A percentile compares a stretch with the other conserved stretches of the same genome.
phyloP scores from a whole-genome alignment of 1,140 invertebrate species.

The Manduca sexta region DNA sequence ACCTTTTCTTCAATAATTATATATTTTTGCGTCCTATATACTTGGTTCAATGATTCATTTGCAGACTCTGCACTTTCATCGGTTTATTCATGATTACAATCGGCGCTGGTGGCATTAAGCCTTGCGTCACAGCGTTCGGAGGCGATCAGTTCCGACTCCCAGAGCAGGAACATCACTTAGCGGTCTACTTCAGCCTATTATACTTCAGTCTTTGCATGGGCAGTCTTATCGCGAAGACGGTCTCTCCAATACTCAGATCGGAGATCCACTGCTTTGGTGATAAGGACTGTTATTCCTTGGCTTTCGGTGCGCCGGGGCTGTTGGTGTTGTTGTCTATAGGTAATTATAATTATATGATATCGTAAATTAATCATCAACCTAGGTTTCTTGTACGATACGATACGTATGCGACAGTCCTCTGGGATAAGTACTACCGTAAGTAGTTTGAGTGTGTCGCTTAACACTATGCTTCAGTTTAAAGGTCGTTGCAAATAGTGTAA shows the following conservation, averaged over 20 bases:
- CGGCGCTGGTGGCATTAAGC: constrained; percentile 92
- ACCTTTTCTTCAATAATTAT: too few relatives aligned
- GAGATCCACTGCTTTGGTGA: constrained; percentile 79
- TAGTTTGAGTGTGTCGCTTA: too few relatives aligned
- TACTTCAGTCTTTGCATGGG: constrained; percentile 82
- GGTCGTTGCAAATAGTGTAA: too few relatives aligned
- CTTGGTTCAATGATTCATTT: constrained; percentile 10
- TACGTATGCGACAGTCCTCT: too few relatives aligned
- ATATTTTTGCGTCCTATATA: too few relatives aligned
- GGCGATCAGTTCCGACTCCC: constrained; percentile 88
- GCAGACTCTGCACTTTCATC: constrained; percentile 68
- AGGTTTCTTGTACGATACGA: too few relatives aligned
- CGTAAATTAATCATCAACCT: too few relatives aligned
- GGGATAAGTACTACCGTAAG: too few relatives aligned
- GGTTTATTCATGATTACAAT: constrained; percentile 81
- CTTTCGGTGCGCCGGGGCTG: constrained; percentile 81
- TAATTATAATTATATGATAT: constrained; percentile 36
- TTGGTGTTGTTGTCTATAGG: constrained; percentile 75
- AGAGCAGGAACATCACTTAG: constrained; percentile 73
- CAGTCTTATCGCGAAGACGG: constrained; percentile 77
- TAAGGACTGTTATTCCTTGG: constrained; percentile 80
- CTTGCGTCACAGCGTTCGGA: constrained; percentile 92
- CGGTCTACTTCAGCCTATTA: constrained; percentile 81
- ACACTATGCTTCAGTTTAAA: too few relatives aligned
- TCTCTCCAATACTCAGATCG: constrained; percentile 79